phyloP scores from a whole-genome alignment of 2,797 vertebrate species.

The Merluccius polli region DNA sequence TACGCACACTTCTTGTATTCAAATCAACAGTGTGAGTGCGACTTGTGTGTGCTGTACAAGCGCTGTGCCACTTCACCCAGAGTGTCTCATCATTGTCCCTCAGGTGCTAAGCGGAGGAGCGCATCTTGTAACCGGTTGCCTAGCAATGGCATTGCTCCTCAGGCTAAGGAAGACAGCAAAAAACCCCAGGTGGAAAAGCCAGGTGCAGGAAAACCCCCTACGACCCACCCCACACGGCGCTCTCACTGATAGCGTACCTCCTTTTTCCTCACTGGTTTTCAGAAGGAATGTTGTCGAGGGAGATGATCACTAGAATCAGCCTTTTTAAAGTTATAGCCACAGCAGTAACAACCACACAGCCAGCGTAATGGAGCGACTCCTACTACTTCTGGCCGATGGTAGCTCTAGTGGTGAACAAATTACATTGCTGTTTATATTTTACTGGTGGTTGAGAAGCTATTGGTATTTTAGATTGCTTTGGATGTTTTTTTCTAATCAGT shows the following conservation, averaged over 20 bases:
- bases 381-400: not conserved
- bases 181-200: conserved; percentile 81
- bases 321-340: not conserved
- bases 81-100: conserved; percentile 74
- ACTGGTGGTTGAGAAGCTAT: not conserved
- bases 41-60: not conserved
- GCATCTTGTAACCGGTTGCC: conserved; percentile 87
- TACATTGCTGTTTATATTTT: not conserved
- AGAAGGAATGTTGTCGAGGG: not conserved
- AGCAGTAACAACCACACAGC: not conserved
- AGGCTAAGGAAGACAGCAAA: conserved; percentile 79
- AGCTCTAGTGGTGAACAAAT: not conserved
- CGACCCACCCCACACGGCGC: conserved; percentile 22
- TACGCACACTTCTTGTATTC: not conserved
- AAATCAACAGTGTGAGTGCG: not conserved
- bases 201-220: conserved; percentile 75
- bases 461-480: not conserved
- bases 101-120: conserved; percentile 83
- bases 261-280: not conserved
- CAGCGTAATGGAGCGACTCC: not conserved
- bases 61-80: conserved; percentile 41
- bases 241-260: not conserved
- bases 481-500: not conserved
- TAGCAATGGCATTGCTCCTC: conserved; percentile 81
- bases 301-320: not conserved